Evolutionary conservation across 1,140 invertebrate genomes (phyloP), one percentile per base, ranked within the genome.

Genomic region (Pemphigus obesinymphae): DNA sequence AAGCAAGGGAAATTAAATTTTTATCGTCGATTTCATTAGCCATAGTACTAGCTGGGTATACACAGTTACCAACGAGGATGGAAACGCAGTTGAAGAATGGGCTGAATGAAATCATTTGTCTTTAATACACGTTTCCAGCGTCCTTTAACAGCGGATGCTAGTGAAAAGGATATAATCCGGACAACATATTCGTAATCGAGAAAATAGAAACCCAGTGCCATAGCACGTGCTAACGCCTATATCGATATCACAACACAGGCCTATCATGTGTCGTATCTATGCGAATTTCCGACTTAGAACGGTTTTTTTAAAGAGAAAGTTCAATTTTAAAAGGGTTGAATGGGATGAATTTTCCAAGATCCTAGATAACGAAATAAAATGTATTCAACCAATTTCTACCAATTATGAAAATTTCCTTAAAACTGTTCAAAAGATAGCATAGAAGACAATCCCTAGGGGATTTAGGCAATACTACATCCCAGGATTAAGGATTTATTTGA

Each of bases 261-360:
- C 81, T 20, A 82, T 82, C 26, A 70, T 63, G 45, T 82, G 58
- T 45, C 23, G 55, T 23, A 45, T n/a, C 6, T 58, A 31, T 31
- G 80, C 80, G n/a, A 34, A 58, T 20, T 8, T 55, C 15, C 10
- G 26, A 58, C 55, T 58, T 58, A 55, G 55, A 66, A 63, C 50
- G 6, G 58, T 82, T 61, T 26, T 23, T 29, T 66, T 82, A 11
- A 5, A 82, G 40, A 66, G 80, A 68, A 61, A 34, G 61, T 82
- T 82, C 13, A 82, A 82, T 31, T 82, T 82, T 82, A 63, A 82
- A 50, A 66, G 34, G 31, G 58, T 29, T 43, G 13, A 29, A 63
- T 63, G 58, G 34, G 3, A 58, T 23, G 26, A 61, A 20, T 68
- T 82, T 17, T 40, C 34, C 29, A 37, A 82, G 34, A 20, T 29